Evolutionary conservation across 2,113 vertebrate genomes (phyloP).

Genomic region (Silurus glanis): DNA sequence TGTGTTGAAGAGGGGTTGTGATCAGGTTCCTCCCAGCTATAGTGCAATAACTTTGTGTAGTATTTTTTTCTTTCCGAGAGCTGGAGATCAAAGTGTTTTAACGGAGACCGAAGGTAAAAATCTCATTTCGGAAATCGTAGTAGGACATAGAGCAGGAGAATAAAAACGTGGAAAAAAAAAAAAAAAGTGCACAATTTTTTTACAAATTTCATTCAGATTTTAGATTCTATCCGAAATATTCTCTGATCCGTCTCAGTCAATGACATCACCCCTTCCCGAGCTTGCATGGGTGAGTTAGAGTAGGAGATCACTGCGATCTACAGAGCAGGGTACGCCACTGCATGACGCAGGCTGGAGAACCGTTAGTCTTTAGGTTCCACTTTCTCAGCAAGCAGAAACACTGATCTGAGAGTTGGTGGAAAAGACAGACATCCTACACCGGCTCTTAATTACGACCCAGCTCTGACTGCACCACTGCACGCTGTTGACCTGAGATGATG

Average conservation of each 20-base stretch:
- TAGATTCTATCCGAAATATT: background rate
- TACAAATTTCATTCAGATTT: background rate
- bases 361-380: background rate
- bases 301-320: background rate
- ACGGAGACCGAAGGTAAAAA: background rate
- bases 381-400: background rate
- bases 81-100: background rate
- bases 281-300: background rate
- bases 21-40: conserved; percentile 2
- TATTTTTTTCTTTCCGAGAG: background rate
- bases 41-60: background rate
- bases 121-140: background rate
- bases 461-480: background rate
- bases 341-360: background rate
- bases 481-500: conserved; percentile 25
- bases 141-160: background rate
- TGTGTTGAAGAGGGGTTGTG: background rate
- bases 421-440: background rate
- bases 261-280: background rate
- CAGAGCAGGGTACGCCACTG: background rate
- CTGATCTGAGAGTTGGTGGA: background rate
- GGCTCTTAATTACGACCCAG: conserved; percentile 12
- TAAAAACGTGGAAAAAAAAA: background rate
- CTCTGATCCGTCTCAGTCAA: background rate
- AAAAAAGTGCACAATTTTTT: background rate